Evolutionary conservation across 2,797 vertebrate species (phyloP).

Genomic region (Etheostoma perlongum): DNA sequence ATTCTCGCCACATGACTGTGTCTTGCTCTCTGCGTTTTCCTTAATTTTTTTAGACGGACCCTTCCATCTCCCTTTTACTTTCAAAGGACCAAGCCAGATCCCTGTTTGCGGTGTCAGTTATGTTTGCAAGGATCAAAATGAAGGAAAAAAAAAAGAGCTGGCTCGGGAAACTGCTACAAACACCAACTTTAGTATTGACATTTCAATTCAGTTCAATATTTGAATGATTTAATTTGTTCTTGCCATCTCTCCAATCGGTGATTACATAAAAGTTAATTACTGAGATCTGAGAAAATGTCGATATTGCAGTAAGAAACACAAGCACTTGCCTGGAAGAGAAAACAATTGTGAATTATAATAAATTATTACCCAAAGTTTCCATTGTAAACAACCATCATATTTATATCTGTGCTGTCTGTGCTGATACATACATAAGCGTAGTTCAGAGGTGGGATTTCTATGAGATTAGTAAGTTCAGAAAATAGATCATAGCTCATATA

Average conservation of each 20-base stretch:
- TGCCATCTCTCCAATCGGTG: background rate
- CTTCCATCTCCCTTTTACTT: constrained; percentile 60
- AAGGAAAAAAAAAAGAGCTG: background rate
- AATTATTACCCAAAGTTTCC: background rate
- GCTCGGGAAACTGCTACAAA: background rate
- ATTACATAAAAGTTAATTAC: background rate
- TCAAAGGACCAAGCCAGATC: constrained; percentile 33
- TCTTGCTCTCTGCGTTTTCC: constrained; percentile 70
- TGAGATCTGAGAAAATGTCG: background rate
- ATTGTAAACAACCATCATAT: background rate
- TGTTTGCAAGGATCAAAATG: constrained; percentile 32
- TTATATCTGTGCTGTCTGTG: too few relatives aligned
- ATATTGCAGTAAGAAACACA: background rate
- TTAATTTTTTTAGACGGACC: constrained; percentile 71
- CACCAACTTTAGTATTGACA: constrained; percentile 11
- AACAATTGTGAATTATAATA: background rate
- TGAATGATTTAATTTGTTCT: constrained; percentile 1
- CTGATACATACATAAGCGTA: background rate
- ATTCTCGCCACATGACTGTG: constrained; percentile 74
- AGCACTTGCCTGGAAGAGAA: background rate
- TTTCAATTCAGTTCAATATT: background rate
- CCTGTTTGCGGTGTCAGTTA: constrained; percentile 47
- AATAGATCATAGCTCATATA: background rate
- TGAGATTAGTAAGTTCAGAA: background rate
- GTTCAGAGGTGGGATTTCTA: background rate